Percentiles rank a stretch among this genome's conserved stretches.
phyloP scores from a whole-genome alignment of 2,888 invertebrate genomes.

The Heliconius erato region DNA sequence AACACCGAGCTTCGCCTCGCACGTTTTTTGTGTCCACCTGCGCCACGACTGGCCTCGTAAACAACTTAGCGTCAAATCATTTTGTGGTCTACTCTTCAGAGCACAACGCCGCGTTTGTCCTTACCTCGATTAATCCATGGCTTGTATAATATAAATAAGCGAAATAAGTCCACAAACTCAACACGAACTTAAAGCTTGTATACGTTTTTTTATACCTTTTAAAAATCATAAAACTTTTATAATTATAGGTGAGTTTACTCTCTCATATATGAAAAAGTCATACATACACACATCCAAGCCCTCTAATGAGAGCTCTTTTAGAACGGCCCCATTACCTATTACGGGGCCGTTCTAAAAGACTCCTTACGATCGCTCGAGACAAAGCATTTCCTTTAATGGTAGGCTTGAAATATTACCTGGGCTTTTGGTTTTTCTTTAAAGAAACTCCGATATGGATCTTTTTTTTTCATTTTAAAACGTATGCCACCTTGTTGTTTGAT shows the following conservation, averaged over 20 bases:
- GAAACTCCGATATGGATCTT: neutral
- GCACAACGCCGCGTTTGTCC: too few relatives aligned
- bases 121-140: too few relatives aligned
- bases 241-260: neutral
- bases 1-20: too few relatives aligned
- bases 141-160: neutral
- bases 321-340: constrained; percentile 17
- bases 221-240: neutral
- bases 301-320: constrained; percentile 15
- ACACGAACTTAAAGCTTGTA: neutral
- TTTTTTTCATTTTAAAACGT: neutral
- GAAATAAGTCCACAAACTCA: neutral
- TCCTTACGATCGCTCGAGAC: constrained; percentile 33
- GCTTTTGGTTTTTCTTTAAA: neutral
- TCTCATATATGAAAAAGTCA: constrained; percentile 7
- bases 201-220: neutral
- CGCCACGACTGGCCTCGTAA: too few relatives aligned
- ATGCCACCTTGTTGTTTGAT: neutral
- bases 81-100: too few relatives aligned
- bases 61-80: too few relatives aligned
- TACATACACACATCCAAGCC: constrained; percentile 4
- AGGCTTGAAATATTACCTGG: constrained; percentile 10
- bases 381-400: constrained; percentile 28
- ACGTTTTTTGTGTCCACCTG: too few relatives aligned
- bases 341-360: constrained; percentile 24